phyloP scores from a whole-genome alignment of 2,888 invertebrate species.

The Polylopha cassiicola region DNA sequence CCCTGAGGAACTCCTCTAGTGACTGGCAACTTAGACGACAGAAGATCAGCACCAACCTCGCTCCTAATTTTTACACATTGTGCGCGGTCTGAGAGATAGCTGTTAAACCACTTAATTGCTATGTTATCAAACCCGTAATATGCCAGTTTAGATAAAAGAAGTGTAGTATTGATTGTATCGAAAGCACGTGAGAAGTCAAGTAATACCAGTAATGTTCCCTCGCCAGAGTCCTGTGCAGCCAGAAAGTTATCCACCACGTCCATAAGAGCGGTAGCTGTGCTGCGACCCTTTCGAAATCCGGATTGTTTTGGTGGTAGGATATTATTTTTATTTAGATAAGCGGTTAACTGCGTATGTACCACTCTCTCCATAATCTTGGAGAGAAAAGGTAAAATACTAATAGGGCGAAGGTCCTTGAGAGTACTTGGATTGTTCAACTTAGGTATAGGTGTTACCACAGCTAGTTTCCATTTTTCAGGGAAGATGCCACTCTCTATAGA shows the following conservation, averaged over 20 bases:
- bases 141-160: slow-evolving; percentile 20
- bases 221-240: background rate
- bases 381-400: too few species aligned
- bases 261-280: background rate
- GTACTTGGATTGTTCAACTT: slow-evolving; percentile 23
- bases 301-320: too few species aligned
- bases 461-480: slow-evolving; percentile 29
- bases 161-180: slow-evolving; percentile 2
- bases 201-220: background rate
- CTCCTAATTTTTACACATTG: slow-evolving; percentile 18
- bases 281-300: background rate
- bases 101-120: slow-evolving; percentile 22
- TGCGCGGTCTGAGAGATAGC: slow-evolving; percentile 14
- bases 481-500: slow-evolving; percentile 13
- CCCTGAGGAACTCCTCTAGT: slow-evolving; percentile 21
- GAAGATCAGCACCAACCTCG: background rate
- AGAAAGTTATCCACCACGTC: background rate
- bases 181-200: too few species aligned
- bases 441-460: slow-evolving; percentile 27
- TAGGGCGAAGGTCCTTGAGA: slow-evolving; percentile 27
- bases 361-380: too few species aligned
- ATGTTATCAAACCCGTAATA: slow-evolving; percentile 22
- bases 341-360: too few species aligned
- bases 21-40: background rate
- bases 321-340: too few species aligned